These are phyloP conservation scores for Choristoneura fumiferana DNA, from an alignment of 1,140 invertebrate species.

Conservation along the genomic window DNA sequence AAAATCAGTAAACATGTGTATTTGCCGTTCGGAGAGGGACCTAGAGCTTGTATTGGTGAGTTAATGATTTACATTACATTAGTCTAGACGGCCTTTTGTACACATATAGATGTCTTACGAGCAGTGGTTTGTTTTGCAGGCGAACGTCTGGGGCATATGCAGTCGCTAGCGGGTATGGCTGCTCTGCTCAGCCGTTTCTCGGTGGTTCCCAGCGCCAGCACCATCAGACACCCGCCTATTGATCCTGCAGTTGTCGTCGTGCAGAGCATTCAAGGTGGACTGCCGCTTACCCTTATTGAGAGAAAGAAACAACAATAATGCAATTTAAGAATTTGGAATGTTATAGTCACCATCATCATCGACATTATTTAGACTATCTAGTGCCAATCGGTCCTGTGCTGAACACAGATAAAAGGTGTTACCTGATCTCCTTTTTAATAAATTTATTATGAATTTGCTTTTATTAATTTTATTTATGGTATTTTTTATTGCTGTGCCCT, in stretches of 20 bases:
- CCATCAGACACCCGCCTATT: background rate
- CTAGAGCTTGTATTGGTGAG: slow-evolving; percentile 81
- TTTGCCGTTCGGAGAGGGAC: slow-evolving; percentile 84
- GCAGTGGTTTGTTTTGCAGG: background rate
- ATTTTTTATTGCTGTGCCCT: no score
- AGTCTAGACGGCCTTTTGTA: background rate
- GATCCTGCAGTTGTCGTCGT: background rate
- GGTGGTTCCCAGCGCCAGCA: slow-evolving; percentile 6
- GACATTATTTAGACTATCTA: no score
- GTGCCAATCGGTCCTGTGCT: no score
- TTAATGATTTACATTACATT: background rate
- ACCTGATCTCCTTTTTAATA: no score
- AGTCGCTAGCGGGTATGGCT: slow-evolving; percentile 19
- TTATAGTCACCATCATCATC: no score
- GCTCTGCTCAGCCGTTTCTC: slow-evolving; percentile 19
- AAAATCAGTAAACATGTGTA: slow-evolving; percentile 69
- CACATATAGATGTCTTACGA: background rate
- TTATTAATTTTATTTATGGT: no score
- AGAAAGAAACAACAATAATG: background rate
- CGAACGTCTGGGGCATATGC: slow-evolving; percentile 20
- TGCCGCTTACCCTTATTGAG: background rate
- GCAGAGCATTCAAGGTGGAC: slow-evolving; percentile 10
- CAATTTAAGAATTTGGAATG: no score
- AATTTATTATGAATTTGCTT: no score
- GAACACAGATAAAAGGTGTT: no score